phyloP scores from a whole-genome alignment of 1,140 invertebrate species.

The Tetraneura akinire region DNA sequence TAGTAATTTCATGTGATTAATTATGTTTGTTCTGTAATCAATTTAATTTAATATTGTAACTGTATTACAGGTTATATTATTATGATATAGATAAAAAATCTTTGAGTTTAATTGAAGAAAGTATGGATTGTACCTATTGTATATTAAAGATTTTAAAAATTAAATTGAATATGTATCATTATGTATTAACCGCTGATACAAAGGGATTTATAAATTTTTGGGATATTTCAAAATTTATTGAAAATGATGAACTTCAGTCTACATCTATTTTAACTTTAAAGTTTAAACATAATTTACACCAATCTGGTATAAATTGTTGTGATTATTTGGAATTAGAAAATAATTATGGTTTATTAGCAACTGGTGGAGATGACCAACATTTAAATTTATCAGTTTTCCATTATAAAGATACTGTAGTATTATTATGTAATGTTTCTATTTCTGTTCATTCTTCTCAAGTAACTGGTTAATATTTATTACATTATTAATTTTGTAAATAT shows the following conservation, averaged over 20 bases:
- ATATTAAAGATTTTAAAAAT: conserved; percentile 65
- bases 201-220: conserved; percentile 70
- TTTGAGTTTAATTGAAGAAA: conserved; percentile 54
- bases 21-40: too few relatives aligned
- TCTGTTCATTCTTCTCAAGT: conserved; percentile 49
- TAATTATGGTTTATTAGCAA: conserved; percentile 32
- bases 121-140: conserved; percentile 63
- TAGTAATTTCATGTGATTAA: too few relatives aligned
- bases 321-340: conserved; percentile 46
- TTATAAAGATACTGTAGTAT: not conserved
- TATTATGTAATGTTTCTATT: not conserved
- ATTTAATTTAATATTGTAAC: not conserved
- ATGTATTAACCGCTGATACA: conserved; percentile 67
- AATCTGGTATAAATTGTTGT: conserved; percentile 71
- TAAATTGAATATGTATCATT: conserved; percentile 56
- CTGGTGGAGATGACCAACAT: conserved; percentile 52
- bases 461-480: conserved; percentile 35
- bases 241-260: conserved; percentile 52
- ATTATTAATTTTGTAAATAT: too few relatives aligned
- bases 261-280: conserved; percentile 26
- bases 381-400: conserved; percentile 30
- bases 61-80: conserved; percentile 43
- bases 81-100: conserved; percentile 49
- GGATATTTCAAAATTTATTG: conserved; percentile 60
- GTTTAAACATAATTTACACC: conserved; percentile 61